Conservation (phyloP, 2,888 invertebrate species). For the Rhagium mordax region DNA sequence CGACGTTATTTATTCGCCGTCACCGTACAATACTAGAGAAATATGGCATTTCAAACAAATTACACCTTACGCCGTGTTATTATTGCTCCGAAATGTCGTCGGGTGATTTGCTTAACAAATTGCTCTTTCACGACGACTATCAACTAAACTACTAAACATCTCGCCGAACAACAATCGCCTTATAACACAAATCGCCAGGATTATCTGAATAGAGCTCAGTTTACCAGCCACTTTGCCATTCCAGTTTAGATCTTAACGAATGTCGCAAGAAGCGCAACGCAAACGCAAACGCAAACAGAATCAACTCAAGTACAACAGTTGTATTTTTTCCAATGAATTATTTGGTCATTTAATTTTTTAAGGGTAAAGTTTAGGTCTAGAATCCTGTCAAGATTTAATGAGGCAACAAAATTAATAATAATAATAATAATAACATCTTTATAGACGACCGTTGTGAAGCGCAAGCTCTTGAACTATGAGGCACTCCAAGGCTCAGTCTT, state of each 20-base stretch:
- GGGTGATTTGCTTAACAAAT: slow-evolving; percentile 30
- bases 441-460: too few species aligned
- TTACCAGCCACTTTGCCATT: background rate
- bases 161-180: background rate
- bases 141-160: slow-evolving; percentile 20
- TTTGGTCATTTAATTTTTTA: too few species aligned
- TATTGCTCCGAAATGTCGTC: slow-evolving; percentile 18
- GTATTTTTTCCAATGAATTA: too few species aligned
- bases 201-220: background rate
- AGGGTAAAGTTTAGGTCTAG: too few species aligned
- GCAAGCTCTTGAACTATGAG: too few species aligned
- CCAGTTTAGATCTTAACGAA: slow-evolving; percentile 5
- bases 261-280: slow-evolving; percentile 1
- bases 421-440: too few species aligned
- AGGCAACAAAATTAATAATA: too few species aligned
- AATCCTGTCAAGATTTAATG: too few species aligned
- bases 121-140: slow-evolving; percentile 13
- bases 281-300: slow-evolving; percentile 3
- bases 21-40: slow-evolving; percentile 17
- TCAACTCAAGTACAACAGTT: background rate
- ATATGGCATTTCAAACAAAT: slow-evolving; percentile 26
- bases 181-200: background rate
- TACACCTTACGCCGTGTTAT: slow-evolving; percentile 6
- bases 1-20: slow-evolving; percentile 20
- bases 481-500: too few species aligned